These are phyloP conservation scores for Lemur catta DNA, from an alignment of 2,797 vertebrate genomes.

Conservation along the genomic window DNA sequence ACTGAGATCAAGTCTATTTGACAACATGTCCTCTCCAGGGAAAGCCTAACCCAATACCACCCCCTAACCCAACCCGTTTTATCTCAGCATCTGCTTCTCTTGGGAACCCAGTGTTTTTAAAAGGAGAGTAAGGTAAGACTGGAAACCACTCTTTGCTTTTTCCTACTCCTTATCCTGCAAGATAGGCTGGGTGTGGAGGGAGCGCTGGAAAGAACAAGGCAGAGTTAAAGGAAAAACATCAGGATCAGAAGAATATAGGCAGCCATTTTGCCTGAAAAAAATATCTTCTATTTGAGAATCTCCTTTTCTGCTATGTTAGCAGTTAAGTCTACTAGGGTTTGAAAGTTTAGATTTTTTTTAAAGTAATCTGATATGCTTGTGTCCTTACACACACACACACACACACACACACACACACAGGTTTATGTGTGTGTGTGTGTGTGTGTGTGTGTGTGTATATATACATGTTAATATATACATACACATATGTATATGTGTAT, in stretches of 20 bases:
- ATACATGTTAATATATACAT: neutral
- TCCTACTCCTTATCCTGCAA: neutral
- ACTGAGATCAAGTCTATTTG: neutral
- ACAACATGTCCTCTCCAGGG: neutral
- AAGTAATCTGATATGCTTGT: neutral
- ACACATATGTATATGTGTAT: neutral
- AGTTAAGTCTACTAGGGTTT: neutral
- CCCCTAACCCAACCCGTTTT: neutral
- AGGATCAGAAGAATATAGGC: neutral
- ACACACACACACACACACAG: too few relatives aligned
- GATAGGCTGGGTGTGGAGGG: neutral
- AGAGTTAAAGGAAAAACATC: neutral
- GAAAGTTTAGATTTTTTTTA: neutral
- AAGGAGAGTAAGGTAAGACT: neutral
- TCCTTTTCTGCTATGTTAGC: neutral
- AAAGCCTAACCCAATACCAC: neutral
- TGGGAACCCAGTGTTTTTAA: neutral
- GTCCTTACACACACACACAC: neutral
- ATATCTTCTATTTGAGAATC: neutral
- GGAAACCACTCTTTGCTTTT: neutral
- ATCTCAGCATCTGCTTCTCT: neutral
- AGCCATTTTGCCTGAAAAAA: neutral
- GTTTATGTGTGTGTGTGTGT: too few relatives aligned
- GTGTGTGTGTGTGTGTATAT: neutral
- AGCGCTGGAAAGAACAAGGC: neutral